Evolutionary conservation across 2,797 vertebrate genomes (phyloP), one percentile per base, ranked within the genome.

Genomic region (Myripristis murdjan): DNA sequence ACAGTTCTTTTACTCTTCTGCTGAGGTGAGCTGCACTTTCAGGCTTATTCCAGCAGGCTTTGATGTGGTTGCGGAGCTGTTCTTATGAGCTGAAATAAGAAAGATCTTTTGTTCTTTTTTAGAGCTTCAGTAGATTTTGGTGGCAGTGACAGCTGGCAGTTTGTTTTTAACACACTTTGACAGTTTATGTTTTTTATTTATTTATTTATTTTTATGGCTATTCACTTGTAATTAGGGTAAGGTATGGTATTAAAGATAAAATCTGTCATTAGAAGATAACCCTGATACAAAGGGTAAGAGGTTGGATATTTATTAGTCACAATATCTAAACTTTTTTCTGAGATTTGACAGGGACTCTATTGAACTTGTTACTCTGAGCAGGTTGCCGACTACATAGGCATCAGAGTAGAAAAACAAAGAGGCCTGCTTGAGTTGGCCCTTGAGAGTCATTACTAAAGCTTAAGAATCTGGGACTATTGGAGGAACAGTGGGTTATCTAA

Each of bases 1-100:
- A 95, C 92, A 86, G 92, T 80, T 76, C 90, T 94, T 91, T 88
- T 87, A 89, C 91, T 93, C 91, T 93, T 90, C 90, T 85, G 80
- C 63, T 85, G 79, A 85, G 72, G 78, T 85, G 86, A 89, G 75
- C 72, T 77, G 77, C 57, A 78, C 74, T 87, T 85, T 81, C 74
- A 83, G 74, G 73, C 43, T 77, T 61, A 77, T 81, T 72, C 67
- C 58, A 65, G 67, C 69, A 70, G 65, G 70, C 87, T 90, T 90
- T 91, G 82, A 92, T 91, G 91, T 86, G 75, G 75, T 64, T 84
- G 71, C 67, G 44, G 47, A 5, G 65, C 58, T 57, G 75, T 74
- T 87, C 88, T 84, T 83, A 28, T 35, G 71, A 86, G 76, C 66
- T 70, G 49, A 75, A 80, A 81, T 78, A 64, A 86, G 65, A 85